Evolutionary conservation across 2,113 vertebrate genomes (phyloP), one percentile per base, ranked within the genome.

Genomic region (Seriola quinqueradiata): DNA sequence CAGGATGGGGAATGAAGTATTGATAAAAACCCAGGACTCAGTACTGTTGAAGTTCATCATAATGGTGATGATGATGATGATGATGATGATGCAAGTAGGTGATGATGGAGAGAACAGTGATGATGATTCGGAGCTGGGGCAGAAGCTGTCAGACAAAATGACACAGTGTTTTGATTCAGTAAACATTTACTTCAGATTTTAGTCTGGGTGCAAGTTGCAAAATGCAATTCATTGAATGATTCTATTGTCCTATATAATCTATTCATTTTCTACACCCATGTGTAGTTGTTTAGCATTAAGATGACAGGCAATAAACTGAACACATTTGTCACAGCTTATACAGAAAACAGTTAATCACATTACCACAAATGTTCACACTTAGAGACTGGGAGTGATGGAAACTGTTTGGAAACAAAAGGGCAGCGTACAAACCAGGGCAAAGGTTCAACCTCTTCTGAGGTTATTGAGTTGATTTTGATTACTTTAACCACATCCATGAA

Each of bases 11-110:
- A 74, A 64, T 0, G 96, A 96, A 72, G 81, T 34, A 0, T 95
- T 96, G 83, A 77, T 65, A 25, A 38, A 66, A 75, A 84, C 52
- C 79, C 86, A 90, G 52, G 90, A 80, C 8, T 89, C 83, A 34
- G 91, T 92, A 63, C 52, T 86, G 81, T 76, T 94, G 84, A 54
- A 60, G 75, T 77, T 75, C 78, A 87, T 87, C 75, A 65, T 90
- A 4, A 57, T 66, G 64, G 23, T 77, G 73, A 59, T 59, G 65
- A 11, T 32, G 76, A 40, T 19, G 75, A 13, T 59, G 23, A 67
- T 55, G 64, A 32, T 60, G 66, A 19, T 25, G 32, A 84, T 63
- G 57, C 2, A 57, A 7, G 32, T 38, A n/a, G 23, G 17, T 71
- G 57, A 78, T 34, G 50, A 58, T 28, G 13, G 19, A n/a, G 19